Evolutionary conservation across 2,797 vertebrate genomes (phyloP).

Genomic region (Danio choprae): DNA sequence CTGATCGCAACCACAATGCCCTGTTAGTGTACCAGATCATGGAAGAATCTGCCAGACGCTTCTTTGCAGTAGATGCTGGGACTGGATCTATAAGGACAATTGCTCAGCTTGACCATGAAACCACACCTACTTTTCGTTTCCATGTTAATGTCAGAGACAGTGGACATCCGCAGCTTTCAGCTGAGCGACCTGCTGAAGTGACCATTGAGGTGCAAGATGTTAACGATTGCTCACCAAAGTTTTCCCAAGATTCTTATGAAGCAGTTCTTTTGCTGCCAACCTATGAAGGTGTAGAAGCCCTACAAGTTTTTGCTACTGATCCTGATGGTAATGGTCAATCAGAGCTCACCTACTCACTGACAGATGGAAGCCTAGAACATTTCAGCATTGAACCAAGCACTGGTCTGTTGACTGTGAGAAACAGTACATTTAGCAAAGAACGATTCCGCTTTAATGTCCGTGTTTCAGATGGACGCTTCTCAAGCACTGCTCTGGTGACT

Average conservation of each 20-base stretch:
- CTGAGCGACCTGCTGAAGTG: constrained; percentile 92
- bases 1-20: constrained; percentile 93
- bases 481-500: constrained; percentile 87
- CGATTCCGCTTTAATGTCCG: constrained; percentile 88
- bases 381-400: constrained; percentile 87
- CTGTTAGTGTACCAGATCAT: constrained; percentile 94
- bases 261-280: constrained; percentile 91
- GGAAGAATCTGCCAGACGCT: constrained; percentile 92
- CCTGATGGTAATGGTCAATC: constrained; percentile 88
- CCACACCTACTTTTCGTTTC: constrained; percentile 87
- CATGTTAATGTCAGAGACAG: constrained; percentile 94
- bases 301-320: constrained; percentile 89
- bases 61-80: constrained; percentile 93
- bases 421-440: constrained; percentile 91
- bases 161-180: constrained; percentile 90
- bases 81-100: constrained; percentile 96
- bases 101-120: constrained; percentile 92
- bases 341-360: constrained; percentile 88
- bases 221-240: constrained; percentile 93
- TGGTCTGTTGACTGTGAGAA: constrained; percentile 89
- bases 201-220: constrained; percentile 92
- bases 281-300: constrained; percentile 90
- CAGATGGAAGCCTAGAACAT: constrained; percentile 86
- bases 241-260: constrained; percentile 90
- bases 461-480: constrained; percentile 96